Percentiles rank a stretch among this genome's conserved stretches.
Conservation (phyloP, 2,888 invertebrate genomes). For the Stomorhina lunata region DNA sequence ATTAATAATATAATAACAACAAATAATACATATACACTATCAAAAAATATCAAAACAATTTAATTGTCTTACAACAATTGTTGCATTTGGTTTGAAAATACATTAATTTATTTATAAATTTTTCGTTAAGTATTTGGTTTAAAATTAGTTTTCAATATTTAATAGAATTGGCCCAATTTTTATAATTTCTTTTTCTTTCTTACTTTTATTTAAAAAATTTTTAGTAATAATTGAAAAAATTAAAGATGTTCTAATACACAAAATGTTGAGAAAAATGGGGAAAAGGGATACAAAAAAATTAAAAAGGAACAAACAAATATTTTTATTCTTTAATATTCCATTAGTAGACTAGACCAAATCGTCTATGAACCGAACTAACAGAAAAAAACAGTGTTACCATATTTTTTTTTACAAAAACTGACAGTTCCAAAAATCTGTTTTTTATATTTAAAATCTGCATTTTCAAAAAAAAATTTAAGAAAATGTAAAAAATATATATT, state of each 20-base stretch:
- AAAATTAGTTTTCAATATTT: constrained; percentile 32
- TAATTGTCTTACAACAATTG: not conserved
- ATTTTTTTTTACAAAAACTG: no score
- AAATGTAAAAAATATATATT: no score
- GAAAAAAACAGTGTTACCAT: no score
- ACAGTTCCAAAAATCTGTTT: no score
- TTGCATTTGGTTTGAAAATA: constrained; percentile 33
- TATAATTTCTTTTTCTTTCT: constrained; percentile 36
- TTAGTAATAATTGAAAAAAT: constrained; percentile 16
- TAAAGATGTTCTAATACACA: not conserved
- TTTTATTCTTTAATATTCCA: no score
- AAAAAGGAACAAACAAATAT: no score
- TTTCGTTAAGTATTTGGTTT: constrained; percentile 39
- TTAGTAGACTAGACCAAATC: no score
- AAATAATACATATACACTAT: not conserved
- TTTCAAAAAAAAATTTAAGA: no score
- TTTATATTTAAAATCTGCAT: no score
- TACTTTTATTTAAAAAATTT: constrained; percentile 30
- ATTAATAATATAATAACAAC: not conserved
- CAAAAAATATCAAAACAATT: not conserved
- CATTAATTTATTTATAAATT: constrained; percentile 4
- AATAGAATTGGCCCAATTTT: constrained; percentile 66
- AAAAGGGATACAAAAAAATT: no score
- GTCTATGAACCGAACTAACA: no score
- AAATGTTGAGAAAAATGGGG: not conserved